Conservation (phyloP, 1,140 invertebrate species). For the Drosophila tropicalis region DNA sequence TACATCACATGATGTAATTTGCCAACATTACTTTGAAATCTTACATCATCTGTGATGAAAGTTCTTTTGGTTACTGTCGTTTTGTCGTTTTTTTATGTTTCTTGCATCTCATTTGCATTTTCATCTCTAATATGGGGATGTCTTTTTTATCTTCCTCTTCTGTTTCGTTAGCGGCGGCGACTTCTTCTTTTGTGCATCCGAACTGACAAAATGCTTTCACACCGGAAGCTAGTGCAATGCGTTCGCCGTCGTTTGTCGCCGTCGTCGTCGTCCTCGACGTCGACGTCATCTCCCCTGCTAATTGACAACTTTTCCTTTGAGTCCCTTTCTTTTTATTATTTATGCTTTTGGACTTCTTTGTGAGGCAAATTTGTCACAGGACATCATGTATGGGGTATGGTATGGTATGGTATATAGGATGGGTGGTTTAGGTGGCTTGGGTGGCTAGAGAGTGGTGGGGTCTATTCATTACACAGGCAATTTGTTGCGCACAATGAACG, state of each 20-base stretch:
- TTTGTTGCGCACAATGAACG: slow-evolving; percentile 73
- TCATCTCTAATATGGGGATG: not conserved
- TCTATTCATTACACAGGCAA: slow-evolving; percentile 74
- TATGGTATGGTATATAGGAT: slow-evolving; percentile 7
- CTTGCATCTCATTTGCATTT: slow-evolving; percentile 12
- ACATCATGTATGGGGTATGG: slow-evolving; percentile 33
- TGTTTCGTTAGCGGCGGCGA: slow-evolving; percentile 10
- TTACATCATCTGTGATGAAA: too few species aligned
- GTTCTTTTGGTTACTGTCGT: not conserved
- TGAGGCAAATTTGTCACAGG: slow-evolving; percentile 77
- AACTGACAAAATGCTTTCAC: slow-evolving; percentile 78
- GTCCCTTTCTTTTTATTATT: slow-evolving; percentile 37
- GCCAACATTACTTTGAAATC: too few species aligned
- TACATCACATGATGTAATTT: too few species aligned
- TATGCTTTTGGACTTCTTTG: slow-evolving; percentile 52
- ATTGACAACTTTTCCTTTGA: slow-evolving; percentile 56
- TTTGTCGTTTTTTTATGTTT: slow-evolving; percentile 4
- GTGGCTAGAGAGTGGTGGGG: slow-evolving; percentile 4
- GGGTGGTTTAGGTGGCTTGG: slow-evolving; percentile 11
- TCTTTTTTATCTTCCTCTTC: not conserved
- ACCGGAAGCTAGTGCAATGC: slow-evolving; percentile 77
- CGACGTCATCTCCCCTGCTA: slow-evolving; percentile 24
- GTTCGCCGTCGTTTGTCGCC: slow-evolving; percentile 47
- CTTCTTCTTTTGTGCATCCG: slow-evolving; percentile 59
- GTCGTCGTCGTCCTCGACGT: too few species aligned